Base-by-base conservation (phyloP, 2,888 invertebrate species). In the Tenthredo notha region DNA sequence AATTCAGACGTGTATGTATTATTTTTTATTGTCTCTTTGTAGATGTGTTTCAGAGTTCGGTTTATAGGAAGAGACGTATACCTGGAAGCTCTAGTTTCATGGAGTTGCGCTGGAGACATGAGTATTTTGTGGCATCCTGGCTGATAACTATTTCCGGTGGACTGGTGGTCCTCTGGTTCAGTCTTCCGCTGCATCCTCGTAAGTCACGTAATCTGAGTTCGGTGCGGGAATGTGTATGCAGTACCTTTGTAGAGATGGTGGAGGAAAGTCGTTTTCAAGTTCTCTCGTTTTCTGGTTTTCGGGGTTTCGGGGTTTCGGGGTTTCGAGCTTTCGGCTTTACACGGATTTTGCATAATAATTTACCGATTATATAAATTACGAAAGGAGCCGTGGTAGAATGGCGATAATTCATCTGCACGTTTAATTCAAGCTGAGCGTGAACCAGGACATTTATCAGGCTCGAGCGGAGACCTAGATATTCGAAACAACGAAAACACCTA, bases 371-470 rank as follows among this genome's bases (percentile, higher is more conserved):
- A 43, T 61, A 61, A 58, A 83, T 47, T 40, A 83, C 67, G 47
- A 50, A 83, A 83, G 40, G 37, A 40, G 61, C 37, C n/a, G 58
- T 18, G 37, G 50, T 25, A 83, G 67, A 25, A 25, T 7, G 40
- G 83, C 67, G 67, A 83, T 67, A 47, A 70, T 83, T 83, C 83
- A 83, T 65, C 83, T 21, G 67, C 67, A 47, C 80, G 80, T 83
- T 83, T 83, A 67, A 83, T 83, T 83, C 83, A 70, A 83, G 83
- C 47, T 70, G 83, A 67, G 70, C 67, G 65, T 58, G 67, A 58
- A 83, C 83, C 83, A 9, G 83, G 70, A 83, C 83, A 83, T 83
- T 83, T 67, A 83, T 83, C 83, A 83, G 83, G 54, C 47, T 25
- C 43, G 43, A 65, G 25, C 37, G 61, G 61, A 80, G 40, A 65